Percentiles rank a stretch among this genome's conserved stretches.
phyloP scores from a whole-genome alignment of 2,113 vertebrate genomes.

The Gallinago media region DNA sequence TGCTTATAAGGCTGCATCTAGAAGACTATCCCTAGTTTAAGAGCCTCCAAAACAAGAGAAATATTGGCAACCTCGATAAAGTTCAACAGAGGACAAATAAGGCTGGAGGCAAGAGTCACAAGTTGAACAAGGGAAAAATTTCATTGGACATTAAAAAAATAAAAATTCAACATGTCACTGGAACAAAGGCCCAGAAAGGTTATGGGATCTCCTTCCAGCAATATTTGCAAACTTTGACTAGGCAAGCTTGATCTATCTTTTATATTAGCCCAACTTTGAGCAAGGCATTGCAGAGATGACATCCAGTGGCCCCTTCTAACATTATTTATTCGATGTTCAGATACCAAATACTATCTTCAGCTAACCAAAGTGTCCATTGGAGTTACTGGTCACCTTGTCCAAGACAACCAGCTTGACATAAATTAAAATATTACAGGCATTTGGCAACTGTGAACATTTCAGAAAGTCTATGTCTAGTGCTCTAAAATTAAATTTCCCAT shows the following conservation, averaged over 20 bases:
- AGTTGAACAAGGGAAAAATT: background rate
- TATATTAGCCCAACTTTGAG: background rate
- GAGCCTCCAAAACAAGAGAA: background rate
- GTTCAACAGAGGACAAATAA: background rate
- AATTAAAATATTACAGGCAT: conserved; percentile 7
- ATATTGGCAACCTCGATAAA: background rate
- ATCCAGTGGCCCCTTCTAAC: background rate
- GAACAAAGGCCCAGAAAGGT: background rate
- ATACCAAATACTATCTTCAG: background rate
- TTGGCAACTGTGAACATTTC: background rate
- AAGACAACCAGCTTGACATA: background rate
- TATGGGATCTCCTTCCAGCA: background rate
- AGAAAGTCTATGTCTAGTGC: background rate
- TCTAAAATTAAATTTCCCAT: background rate
- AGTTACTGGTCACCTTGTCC: background rate
- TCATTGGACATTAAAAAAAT: background rate
- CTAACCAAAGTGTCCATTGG: background rate
- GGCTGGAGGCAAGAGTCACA: background rate
- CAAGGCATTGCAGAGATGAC: background rate
- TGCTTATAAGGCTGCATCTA: background rate
- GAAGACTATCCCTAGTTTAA: background rate
- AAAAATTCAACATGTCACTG: background rate
- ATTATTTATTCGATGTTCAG: background rate
- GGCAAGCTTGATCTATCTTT: background rate
- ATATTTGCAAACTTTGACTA: background rate